These are phyloP conservation scores for Callorhinus ursinus DNA, from an alignment of 2,113 vertebrate genomes.

Conservation along the genomic window DNA sequence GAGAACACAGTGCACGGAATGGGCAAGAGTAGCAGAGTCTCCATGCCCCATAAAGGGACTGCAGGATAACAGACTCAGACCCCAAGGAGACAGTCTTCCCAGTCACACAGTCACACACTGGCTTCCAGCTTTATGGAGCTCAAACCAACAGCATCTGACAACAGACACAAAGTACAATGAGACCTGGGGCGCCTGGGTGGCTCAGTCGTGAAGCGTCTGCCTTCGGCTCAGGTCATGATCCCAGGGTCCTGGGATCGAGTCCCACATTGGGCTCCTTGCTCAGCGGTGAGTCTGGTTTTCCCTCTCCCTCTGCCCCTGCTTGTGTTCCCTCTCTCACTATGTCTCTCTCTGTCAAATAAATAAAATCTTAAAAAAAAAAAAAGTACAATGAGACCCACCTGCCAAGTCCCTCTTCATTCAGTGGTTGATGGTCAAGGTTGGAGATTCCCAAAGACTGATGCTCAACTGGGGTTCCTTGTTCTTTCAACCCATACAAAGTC, in stretches of 20 bases:
- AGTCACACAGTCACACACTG: not conserved
- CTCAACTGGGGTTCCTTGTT: not conserved
- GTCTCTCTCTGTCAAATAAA: too few species aligned
- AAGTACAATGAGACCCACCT: not conserved
- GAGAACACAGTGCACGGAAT: not conserved
- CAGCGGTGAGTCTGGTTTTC: too few species aligned
- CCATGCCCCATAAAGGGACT: too few species aligned
- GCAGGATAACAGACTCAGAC: not conserved
- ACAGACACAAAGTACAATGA: not conserved
- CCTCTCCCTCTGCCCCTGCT: too few species aligned
- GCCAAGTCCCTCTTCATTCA: not conserved
- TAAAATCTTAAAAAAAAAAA: too few species aligned
- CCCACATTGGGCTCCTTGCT: too few species aligned
- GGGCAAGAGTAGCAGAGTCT: not conserved
- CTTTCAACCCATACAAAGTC: not conserved
- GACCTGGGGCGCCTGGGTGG: too few species aligned
- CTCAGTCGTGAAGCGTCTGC: too few species aligned
- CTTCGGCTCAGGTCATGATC: too few species aligned
- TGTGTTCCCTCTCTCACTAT: too few species aligned
- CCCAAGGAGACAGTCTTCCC: not conserved
- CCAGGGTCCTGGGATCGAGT: too few species aligned
- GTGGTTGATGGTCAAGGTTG: fast-evolving
- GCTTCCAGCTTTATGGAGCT: not conserved
- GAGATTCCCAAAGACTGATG: not conserved
- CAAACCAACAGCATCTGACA: not conserved